Evolutionary conservation across 2,113 vertebrate species (phyloP), one percentile per base, ranked within the genome.

Genomic region (Zosterops hypoxanthus): DNA sequence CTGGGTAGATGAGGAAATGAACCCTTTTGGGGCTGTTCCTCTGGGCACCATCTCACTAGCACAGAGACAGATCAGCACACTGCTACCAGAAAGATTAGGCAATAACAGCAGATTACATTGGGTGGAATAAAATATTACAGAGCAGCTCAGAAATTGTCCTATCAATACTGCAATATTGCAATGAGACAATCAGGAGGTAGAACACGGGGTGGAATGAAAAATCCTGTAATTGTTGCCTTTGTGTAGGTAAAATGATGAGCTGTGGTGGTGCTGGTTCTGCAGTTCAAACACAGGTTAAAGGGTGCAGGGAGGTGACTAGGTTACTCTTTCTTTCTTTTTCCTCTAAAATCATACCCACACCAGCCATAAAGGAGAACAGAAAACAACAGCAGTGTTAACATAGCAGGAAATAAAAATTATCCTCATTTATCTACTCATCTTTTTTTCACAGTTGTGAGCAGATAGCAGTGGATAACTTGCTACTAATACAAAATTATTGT

Each of bases 391-490:
- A 82, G 4, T 85, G 41, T 20, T 61, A 88, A 42, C 6, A 11
- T 17, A 69, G 57, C 12, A 50, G 23, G 57, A 82, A 82, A 80
- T 71, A 85, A 65, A 82, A 91, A 66, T 56, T 59, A 71, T 50
- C 18, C 8, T 81, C 17, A 34, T 47, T 90, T 90, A 25, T 70
- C 52, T 47, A 33, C 56, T 84, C 53, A 93, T 93, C 42, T 94
- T 91, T 96, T 91, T 94, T 96, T 96, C 82, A 84, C 25, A 75
- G 34, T 92, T 36, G 11, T 59, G 60, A 95, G 77, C 33, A 18
- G 80, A 75, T 79, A 78, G n/a, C 75, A 76, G 87, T n/a, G 29
- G 71, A 72, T 68, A 47, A 69, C 61, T 96, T 86, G 36, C 24
- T 92, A 92, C 81, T 86, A 94, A 94, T 83, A 86, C 65, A 78